Evolutionary conservation across 2,113 vertebrate genomes (phyloP).

Genomic region (Gobio gobio): DNA sequence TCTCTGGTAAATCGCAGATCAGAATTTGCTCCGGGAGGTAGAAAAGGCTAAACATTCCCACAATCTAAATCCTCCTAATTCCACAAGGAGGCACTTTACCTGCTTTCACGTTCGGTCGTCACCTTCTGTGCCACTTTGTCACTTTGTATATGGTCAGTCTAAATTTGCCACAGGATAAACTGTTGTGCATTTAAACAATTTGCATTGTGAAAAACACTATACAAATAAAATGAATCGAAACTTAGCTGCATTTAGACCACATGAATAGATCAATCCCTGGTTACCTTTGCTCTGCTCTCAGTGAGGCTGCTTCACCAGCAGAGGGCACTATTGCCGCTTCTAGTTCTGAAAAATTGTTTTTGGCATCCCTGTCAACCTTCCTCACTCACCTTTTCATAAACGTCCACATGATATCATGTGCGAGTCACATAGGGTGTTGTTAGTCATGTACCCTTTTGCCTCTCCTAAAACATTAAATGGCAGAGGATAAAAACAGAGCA

Average conservation of each 20-base stretch:
- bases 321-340: slow-evolving; percentile 38
- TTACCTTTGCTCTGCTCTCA: neutral
- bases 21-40: neutral
- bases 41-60: neutral
- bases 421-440: neutral
- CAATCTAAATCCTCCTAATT: neutral
- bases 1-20: slow-evolving; percentile 42
- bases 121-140: neutral
- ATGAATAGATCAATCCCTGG: no score
- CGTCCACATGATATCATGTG: neutral
- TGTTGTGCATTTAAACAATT: no score
- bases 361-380: slow-evolving; percentile 28
- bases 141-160: neutral
- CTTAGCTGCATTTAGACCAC: no score
- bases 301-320: slow-evolving; percentile 19
- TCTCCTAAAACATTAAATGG: slow-evolving; percentile 10
- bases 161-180: neutral
- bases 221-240: neutral
- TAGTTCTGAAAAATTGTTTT: neutral
- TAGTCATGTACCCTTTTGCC: slow-evolving; percentile 17
- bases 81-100: neutral
- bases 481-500: neutral
- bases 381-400: slow-evolving; percentile 19
- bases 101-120: neutral
- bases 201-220: neutral